Evolutionary conservation across 2,113 vertebrate species (phyloP).

Genomic region (Herpailurus yagouaroundi): DNA sequence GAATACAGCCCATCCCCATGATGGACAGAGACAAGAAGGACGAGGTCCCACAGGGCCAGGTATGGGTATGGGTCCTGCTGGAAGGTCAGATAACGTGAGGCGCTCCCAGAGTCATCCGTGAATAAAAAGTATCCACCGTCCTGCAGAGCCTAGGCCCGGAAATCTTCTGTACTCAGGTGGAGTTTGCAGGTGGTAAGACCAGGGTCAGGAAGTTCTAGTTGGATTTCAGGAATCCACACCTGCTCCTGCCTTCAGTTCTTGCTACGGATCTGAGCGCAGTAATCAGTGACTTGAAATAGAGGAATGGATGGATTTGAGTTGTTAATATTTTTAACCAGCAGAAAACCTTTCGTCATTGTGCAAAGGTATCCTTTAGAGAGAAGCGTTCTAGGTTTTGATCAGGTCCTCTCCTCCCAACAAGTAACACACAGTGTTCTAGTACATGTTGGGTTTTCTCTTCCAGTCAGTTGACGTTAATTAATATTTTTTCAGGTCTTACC

Average conservation of each 20-base stretch:
- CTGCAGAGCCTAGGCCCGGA: neutral
- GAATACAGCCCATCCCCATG: conserved; percentile 97
- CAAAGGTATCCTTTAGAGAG: neutral
- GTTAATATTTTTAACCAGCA: neutral
- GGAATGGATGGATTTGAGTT: neutral
- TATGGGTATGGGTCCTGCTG: conserved; percentile 86
- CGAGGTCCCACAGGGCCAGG: conserved; percentile 98
- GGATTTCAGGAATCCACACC: neutral
- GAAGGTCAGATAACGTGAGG: neutral
- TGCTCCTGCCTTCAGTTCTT: fast-evolving
- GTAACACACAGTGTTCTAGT: neutral
- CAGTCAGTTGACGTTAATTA: neutral
- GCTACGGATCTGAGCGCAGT: fast-evolving
- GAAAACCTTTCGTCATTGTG: neutral
- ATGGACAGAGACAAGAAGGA: conserved; percentile 98
- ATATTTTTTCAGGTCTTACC: neutral
- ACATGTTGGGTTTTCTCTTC: neutral
- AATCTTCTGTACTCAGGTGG: fast-evolving
- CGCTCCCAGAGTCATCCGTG: fast-evolving
- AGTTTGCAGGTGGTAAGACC: neutral
- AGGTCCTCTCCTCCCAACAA: neutral
- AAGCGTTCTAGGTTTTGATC: neutral
- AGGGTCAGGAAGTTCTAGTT: neutral
- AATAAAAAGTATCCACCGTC: fast-evolving
- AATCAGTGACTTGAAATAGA: neutral